Base-by-base conservation (phyloP, 2,888 invertebrate species). In the Arenicola marina region DNA sequence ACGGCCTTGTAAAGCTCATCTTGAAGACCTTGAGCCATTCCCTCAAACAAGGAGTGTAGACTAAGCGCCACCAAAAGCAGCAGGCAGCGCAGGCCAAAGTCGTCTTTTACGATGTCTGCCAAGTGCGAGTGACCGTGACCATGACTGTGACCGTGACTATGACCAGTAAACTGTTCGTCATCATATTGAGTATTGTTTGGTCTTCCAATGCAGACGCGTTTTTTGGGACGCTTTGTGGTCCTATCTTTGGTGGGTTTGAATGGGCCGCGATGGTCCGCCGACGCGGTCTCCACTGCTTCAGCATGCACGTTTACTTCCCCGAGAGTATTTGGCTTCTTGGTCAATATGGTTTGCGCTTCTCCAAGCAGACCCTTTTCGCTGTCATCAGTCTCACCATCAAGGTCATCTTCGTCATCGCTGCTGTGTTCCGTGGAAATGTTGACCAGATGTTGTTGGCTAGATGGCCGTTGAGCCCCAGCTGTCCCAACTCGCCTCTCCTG, bases 11-110 rank as follows among this genome's bases (percentile, higher is more conserved):
- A 64, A 1, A 68, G 56, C 32, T 76, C 73, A n/a, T 71, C 72
- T 66, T 80, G 78, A 44, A 82, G 71, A 11, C 81, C 82, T 26
- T 82, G 65, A n/a, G 81, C 77, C 63, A 82, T 72, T 15, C 82
- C 82, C 67, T 82, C 82, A 67, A 82, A 82, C 28, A 82, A 51
- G 28, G 80, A 77, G 68, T 82, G 82, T 28, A 79, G 67, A 46
- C 79, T 76, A n/a, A 80, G 68, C 1, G 81, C 80, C 7, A 79
- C 56, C 45, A 79, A 63, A 4, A 82, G 67, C n/a, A 81, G 65
- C 31, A 78, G 56, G 65, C 78, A 74, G 18, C 74, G 63, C 34
- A 80, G 62, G 3, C 71, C 67, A 15, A 60, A 59, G 3, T 62
- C 57, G 26, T 65, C 53, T 1, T 58, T 38, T 28, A 64, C 48